Percentiles rank a stretch among this genome's conserved stretches.
These are phyloP conservation scores for Lysandra coridon DNA, from an alignment of 2,888 invertebrate species.

Conservation along the genomic window DNA sequence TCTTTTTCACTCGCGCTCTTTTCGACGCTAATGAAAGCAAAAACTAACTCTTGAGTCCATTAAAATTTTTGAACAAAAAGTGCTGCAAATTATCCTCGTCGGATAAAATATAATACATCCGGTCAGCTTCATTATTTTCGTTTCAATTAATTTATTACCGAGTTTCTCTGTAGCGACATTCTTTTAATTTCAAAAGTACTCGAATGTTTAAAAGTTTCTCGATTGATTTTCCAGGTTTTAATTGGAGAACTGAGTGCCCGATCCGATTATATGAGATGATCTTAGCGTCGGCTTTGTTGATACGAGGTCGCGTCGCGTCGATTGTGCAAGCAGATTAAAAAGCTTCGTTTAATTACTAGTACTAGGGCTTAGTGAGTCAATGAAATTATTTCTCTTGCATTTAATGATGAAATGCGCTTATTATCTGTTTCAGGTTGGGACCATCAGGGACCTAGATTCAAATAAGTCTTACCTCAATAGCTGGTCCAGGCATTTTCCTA, in stretches of 20 bases:
- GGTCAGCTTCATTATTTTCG: background rate
- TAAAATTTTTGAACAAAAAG: constrained; percentile 13
- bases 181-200: constrained; percentile 4
- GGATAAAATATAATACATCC: background rate
- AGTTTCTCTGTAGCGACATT: background rate
- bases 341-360: constrained; percentile 1
- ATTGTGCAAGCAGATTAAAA: constrained; percentile 15
- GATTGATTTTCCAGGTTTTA: constrained; percentile 23
- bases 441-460: background rate
- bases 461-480: constrained; percentile 84
- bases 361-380: background rate
- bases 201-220: constrained; percentile 5
- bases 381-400: background rate
- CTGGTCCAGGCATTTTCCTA: constrained; percentile 92
- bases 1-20: constrained; percentile 10
- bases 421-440: background rate
- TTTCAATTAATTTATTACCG: background rate
- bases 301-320: background rate
- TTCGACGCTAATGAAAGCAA: constrained; percentile 18
- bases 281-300: constrained; percentile 2
- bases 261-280: constrained; percentile 24
- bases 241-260: constrained; percentile 21
- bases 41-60: constrained; percentile 16
- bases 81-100: constrained; percentile 12
- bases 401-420: background rate